Evolutionary conservation across 2,888 invertebrate species (phyloP), one percentile per base, ranked within the genome.

Genomic region (Dicycla oo): DNA sequence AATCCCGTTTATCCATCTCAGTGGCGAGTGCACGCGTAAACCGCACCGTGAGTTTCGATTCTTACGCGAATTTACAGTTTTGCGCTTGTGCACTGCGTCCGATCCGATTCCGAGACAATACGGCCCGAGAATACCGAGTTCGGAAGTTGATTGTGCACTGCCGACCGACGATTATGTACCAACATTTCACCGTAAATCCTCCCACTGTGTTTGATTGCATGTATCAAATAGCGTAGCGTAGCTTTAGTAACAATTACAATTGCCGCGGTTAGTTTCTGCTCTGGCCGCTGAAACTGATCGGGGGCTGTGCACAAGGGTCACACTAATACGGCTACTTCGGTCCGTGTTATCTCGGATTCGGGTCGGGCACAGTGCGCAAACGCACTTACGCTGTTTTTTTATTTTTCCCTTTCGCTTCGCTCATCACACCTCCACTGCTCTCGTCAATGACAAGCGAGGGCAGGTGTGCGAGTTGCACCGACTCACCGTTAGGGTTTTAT

Each of bases 391-490:
- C 71, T 72, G 71, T 81, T 83, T 78, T 69, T 80, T 80, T 80
- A 80, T 80, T 80, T 80, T 80, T 80, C 81, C 80, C 80, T 80
- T 80, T 80, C 80, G 80, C 80, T 80, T 80, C 80, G 80, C 80
- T 80, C 80, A 80, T 80, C 80, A 81, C 80, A 80, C 80, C 56
- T 81, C 73, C 73, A 80, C 80, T 80, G 80, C 81, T 80, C 80
- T 80, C 80, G 80, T 80, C 81, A 80, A 80, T 80, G 81, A 80
- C 80, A 80, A 80, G 80, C 80, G 80, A 80, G 80, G 80, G 80
- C 80, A 80, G 81, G 80, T 80, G 80, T 80, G 80, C 80, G 77
- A 80, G 80, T 80, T 80, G 80, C 80, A 80, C 80, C 80, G 80
- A 80, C 77, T 80, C 80, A 81, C 80, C 80, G 81, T 80, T 80